Percentiles rank a stretch among this genome's conserved stretches.
Evolutionary conservation across 2,113 vertebrate species (phyloP).

Genomic region (Pan paniscus): DNA sequence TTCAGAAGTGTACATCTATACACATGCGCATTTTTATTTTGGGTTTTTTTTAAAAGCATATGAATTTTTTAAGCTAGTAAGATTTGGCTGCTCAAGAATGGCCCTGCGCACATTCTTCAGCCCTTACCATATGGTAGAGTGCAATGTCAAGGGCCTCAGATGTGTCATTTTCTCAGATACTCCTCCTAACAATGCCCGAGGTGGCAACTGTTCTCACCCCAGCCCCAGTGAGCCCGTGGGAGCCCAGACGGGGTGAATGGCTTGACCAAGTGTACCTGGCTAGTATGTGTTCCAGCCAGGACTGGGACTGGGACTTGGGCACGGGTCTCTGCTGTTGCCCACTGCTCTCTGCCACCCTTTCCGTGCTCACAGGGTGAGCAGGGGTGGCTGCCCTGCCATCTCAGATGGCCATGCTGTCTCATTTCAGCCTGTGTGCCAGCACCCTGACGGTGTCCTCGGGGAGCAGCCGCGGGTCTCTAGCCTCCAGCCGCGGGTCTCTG

Average conservation of each 20-base stretch:
- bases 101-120: not conserved
- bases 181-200: not conserved
- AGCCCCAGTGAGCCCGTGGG: not conserved
- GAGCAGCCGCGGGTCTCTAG: slow-evolving; percentile 95
- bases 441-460: slow-evolving; percentile 96
- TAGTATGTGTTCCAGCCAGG: not conserved
- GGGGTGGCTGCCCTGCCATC: too few relatives aligned
- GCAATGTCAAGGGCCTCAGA: not conserved
- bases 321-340: not conserved
- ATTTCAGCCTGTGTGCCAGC: slow-evolving; percentile 93
- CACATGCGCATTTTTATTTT: slow-evolving; percentile 61
- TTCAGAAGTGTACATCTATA: not conserved
- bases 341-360: not conserved
- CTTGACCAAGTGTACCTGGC: not conserved
- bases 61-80: not conserved
- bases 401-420: not conserved
- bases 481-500: slow-evolving; percentile 95
- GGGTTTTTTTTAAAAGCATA: slow-evolving; percentile 92
- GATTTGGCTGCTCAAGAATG: not conserved
- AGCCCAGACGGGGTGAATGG: not conserved
- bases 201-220: not conserved
- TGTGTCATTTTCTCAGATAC: not conserved
- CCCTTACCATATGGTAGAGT: not conserved
- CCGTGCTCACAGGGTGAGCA: too few relatives aligned
- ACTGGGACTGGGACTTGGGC: not conserved